Conservation (phyloP, 92 coral and sea anemone species). For the Epizoanthus illoricatus region DNA sequence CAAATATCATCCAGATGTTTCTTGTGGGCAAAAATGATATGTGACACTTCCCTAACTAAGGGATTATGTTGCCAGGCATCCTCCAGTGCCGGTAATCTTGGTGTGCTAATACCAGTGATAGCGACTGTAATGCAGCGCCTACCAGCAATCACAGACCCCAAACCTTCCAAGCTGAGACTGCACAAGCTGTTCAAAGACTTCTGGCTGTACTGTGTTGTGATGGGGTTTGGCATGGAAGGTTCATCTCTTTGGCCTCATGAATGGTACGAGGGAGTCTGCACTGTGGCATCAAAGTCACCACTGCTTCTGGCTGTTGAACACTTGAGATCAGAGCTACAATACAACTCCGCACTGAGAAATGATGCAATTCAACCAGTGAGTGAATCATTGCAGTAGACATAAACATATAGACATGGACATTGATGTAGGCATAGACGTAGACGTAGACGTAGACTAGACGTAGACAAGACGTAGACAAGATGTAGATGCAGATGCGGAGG, state of each 20-base stretch:
- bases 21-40: neutral
- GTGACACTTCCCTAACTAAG: neutral
- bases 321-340: constrained; percentile 89
- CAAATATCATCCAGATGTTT: too few relatives aligned
- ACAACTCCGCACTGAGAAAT: constrained; percentile 92
- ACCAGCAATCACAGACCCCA: constrained; percentile 93
- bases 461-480: too few relatives aligned
- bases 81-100: constrained; percentile 98
- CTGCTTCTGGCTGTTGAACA: constrained; percentile 87
- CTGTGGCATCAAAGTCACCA: constrained; percentile 90
- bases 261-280: constrained; percentile 94
- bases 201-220: constrained; percentile 96
- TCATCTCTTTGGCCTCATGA: constrained; percentile 89
- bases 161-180: constrained; percentile 91
- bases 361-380: constrained; percentile 93
- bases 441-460: too few relatives aligned
- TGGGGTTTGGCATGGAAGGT: constrained; percentile 96
- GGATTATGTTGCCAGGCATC: constrained; percentile 62
- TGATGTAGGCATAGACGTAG: too few relatives aligned
- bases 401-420: neutral
- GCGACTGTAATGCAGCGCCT: constrained; percentile 80
- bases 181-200: constrained; percentile 94
- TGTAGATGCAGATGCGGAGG: too few relatives aligned
- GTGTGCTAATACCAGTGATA: constrained; percentile 92
- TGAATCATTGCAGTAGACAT: neutral